These are phyloP conservation scores for Pararge aegeria DNA, from an alignment of 1,140 invertebrate species.

Conservation along the genomic window DNA sequence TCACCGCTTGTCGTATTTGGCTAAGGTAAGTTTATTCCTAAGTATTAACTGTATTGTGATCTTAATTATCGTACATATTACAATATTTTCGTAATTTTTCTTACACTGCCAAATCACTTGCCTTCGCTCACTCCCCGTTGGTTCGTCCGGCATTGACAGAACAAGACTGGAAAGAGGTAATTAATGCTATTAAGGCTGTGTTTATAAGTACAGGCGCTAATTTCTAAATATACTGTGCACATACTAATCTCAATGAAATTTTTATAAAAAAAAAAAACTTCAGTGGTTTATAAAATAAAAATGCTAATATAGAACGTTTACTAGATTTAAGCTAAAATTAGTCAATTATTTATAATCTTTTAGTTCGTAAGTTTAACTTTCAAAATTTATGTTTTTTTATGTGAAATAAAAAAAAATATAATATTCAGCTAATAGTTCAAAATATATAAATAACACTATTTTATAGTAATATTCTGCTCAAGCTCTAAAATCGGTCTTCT, in stretches of 20 bases:
- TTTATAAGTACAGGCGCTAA: background rate
- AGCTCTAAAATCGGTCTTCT: too few relatives aligned
- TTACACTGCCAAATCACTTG: conserved; percentile 61
- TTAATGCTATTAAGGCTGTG: conserved; percentile 35
- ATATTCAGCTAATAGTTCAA: too few relatives aligned
- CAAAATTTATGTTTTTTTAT: too few relatives aligned
- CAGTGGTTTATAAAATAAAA: background rate
- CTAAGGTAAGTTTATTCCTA: conserved; percentile 68
- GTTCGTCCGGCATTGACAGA: conserved; percentile 41
- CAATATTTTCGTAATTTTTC: conserved; percentile 52
- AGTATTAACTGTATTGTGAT: conserved; percentile 77
- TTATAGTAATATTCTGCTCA: too few relatives aligned
- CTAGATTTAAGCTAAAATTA: background rate
- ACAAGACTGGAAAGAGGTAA: conserved; percentile 43
- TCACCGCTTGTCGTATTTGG: conserved; percentile 62
- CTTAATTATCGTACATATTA: conserved; percentile 65
- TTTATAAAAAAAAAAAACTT: too few relatives aligned
- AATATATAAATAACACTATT: too few relatives aligned
- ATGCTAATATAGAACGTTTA: background rate
- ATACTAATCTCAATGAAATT: too few relatives aligned
- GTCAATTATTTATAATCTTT: background rate
- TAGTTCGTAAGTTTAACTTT: background rate
- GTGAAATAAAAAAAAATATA: too few relatives aligned
- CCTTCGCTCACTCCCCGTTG: conserved; percentile 44
- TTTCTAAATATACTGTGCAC: conserved; percentile 6